Evolutionary conservation across 2,888 invertebrate species (phyloP), one percentile per base, ranked within the genome.

Genomic region (Nasonovia ribisnigri): DNA sequence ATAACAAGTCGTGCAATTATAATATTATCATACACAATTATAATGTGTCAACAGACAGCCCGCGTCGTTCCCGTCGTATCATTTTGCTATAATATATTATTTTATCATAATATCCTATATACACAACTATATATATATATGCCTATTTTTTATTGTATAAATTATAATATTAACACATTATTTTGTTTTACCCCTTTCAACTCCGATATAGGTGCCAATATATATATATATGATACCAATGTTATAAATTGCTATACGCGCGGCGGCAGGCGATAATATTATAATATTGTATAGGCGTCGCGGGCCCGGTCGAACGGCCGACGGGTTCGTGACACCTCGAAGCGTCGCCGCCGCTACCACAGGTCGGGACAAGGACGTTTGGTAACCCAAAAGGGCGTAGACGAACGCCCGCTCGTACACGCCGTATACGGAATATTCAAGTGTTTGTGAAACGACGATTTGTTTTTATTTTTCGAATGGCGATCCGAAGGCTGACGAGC

Each of bases 281-380:
- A 54, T 24, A 54, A 54, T 54, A 20, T 54, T 54, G 24, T 24
- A 57, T 24, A 57, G 54, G 11, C 77, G 24, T 20, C 90, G 67
- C 57, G 48, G 20, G 48, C 36, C 77, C 26, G 26, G 11, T 42
- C 36, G 51, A 90, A 91, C 57, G 87, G 60, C 46, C 36, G 84
- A 57, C 89, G 93, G 54, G 90, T 90, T 93, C 93, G 93, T 93
- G 93, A 90, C 93, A 90, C 93, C 93, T 93, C n/a, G 88, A 29
- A 92, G 92, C 88, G 67, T 51, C 67, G 92, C 16, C 48, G 54
- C 26, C 4, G 43, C 67, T 43, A 42, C 29, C 29, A n/a, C 46
- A 16, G 42, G 43, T 57, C 54, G 60, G 89, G 57, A 84, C 93
- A 93, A 93, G 93, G 93, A 93, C 93, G 93, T 90, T 90, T 57